phyloP scores from a whole-genome alignment of 1,140 invertebrate species.

The Drosophila busckii region DNA sequence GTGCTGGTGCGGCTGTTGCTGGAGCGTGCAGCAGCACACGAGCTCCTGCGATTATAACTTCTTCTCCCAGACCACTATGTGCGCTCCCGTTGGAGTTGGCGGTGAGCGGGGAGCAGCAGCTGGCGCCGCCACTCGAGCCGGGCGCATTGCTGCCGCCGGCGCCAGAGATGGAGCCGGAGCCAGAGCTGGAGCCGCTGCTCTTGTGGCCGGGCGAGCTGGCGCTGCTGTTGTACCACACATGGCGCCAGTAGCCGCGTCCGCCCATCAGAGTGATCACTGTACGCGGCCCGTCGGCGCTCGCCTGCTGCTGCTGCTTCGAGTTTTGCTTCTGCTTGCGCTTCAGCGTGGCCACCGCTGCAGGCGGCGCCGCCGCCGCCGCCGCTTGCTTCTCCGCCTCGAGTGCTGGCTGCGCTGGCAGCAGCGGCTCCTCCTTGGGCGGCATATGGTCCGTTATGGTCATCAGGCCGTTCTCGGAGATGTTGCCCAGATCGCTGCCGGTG shows the following conservation, averaged over 20 bases:
- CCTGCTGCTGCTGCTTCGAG: slow-evolving; percentile 57
- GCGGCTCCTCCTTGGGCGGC: slow-evolving; percentile 53
- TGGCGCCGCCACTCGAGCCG: slow-evolving; percentile 15
- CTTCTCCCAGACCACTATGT: slow-evolving; percentile 94
- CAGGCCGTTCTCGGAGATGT: slow-evolving; percentile 77
- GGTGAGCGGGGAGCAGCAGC: slow-evolving; percentile 75
- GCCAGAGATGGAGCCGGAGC: neutral
- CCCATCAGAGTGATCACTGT: slow-evolving; percentile 93
- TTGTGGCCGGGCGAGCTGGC: slow-evolving; percentile 61
- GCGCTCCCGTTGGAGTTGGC: slow-evolving; percentile 88
- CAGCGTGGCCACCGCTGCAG: slow-evolving; percentile 62
- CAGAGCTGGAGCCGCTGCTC: slow-evolving; percentile 67
- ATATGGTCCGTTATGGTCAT: slow-evolving; percentile 67
- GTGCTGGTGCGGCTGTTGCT: slow-evolving; percentile 62
- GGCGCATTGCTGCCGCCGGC: slow-evolving; percentile 15
- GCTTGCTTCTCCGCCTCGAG: slow-evolving; percentile 40
- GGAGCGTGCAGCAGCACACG: slow-evolving; percentile 67
- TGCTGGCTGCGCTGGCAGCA: slow-evolving; percentile 21
- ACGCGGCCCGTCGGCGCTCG: slow-evolving; percentile 80
- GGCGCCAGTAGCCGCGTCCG: slow-evolving; percentile 91
- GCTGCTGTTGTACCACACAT: slow-evolving; percentile 82
- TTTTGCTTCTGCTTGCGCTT: slow-evolving; percentile 75
- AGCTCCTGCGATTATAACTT: slow-evolving; percentile 84
- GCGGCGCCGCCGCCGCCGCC: slow-evolving; percentile 39
- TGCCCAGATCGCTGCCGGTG: slow-evolving; percentile 80